Evolutionary conservation across 1,140 invertebrate species (phyloP).

Genomic region (Anastrepha obliqua): DNA sequence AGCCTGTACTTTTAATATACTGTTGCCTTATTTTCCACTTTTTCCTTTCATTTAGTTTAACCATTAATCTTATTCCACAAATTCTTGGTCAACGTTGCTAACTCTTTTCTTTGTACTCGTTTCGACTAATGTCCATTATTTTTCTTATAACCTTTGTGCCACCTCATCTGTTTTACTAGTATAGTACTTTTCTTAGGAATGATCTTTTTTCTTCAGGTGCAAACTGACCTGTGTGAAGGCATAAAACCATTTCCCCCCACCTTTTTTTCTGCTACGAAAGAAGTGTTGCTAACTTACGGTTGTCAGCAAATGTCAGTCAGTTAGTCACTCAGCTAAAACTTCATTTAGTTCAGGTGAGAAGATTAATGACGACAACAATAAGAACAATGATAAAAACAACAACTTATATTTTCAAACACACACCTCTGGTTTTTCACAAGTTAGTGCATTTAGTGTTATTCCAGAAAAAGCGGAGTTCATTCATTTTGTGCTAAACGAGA

Average conservation of each 20-base stretch:
- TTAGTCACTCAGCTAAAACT: slow-evolving; percentile 16
- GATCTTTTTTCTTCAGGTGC: neutral
- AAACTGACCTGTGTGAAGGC: neutral
- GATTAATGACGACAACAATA: slow-evolving; percentile 39
- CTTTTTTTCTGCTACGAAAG: neutral
- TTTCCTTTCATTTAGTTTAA: neutral
- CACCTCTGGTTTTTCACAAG: neutral
- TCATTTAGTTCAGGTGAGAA: slow-evolving; percentile 23
- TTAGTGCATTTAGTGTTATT: neutral
- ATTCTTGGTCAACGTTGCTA: neutral
- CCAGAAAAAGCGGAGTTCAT: neutral
- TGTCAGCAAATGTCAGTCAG: slow-evolving; percentile 22
- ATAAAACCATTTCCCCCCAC: neutral
- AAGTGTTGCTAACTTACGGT: too few species aligned
- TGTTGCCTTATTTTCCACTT: neutral
- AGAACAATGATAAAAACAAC: neutral
- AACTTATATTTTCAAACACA: neutral
- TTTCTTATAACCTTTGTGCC: neutral
- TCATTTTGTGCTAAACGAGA: neutral
- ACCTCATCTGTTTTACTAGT: neutral
- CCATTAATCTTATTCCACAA: slow-evolving; percentile 16
- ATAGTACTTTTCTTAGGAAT: neutral
- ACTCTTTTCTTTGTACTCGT: neutral
- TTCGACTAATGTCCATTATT: neutral
- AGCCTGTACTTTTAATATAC: neutral